Evolutionary conservation across 2,888 invertebrate genomes (phyloP), one percentile per base, ranked within the genome.

Genomic region (Hydraecia micacea): DNA sequence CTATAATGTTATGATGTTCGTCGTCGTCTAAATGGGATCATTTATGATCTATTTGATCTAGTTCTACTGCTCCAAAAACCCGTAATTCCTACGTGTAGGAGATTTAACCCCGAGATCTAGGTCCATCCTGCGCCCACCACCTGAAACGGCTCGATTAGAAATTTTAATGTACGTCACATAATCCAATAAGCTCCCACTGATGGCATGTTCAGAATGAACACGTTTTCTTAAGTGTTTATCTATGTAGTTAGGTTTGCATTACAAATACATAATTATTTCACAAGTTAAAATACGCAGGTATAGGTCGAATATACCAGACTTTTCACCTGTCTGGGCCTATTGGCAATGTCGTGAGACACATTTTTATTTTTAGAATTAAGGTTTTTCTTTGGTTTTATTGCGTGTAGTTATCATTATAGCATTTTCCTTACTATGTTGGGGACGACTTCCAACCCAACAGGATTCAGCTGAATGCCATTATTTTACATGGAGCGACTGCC

Each of bases 61-160:
- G n/a, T 63, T 11, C n/a, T 68, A 49, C 21, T 62, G 18, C 0
- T n/a, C n/a, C 32, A 52, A 65, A 36, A 32, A 58, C 49, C 39
- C 25, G 25, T 49, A 69, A 60, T 68, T 62, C 42, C 60, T 46
- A n/a, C 52, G 49, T 42, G 42, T 39, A 52, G 55, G 11, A 60
- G 18, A 82, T 67, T 52, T 25, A 52, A 7, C 55, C 32, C 28
- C 9, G 60, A 76, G 68, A 83, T 83, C 77, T 58, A 60, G 69
- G 49, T 77, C 49, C 13, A 18, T 32, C 80, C 55, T 55, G 65
- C 8, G 46, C 15, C 80, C 15, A n/a, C 55, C 28, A 39, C 11
- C 55, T n/a, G 58, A 55, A 49, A 2, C 32, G 15, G 32, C 21
- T 58, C 58, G 42, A 83, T 69, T 77, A 58, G 58, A 62, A 25